phyloP scores from a whole-genome alignment of 2,797 vertebrate genomes.

The Podargus strigoides region DNA sequence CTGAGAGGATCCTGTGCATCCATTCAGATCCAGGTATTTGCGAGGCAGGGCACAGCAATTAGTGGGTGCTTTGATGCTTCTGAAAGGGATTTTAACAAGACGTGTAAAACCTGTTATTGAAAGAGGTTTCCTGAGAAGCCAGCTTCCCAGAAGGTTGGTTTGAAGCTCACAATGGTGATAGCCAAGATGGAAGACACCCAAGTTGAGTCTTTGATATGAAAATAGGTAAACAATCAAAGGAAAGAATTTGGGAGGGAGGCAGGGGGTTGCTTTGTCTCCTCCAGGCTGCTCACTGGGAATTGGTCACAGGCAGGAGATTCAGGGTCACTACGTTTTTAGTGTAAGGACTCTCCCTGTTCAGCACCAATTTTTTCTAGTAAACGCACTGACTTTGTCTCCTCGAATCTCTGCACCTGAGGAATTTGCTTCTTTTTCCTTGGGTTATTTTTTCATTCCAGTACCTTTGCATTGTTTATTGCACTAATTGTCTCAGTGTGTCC shows the following conservation, averaged over 20 bases:
- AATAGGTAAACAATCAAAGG: neutral
- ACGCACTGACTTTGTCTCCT: neutral
- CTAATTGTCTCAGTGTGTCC: neutral
- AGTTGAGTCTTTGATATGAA: neutral
- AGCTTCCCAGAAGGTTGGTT: neutral
- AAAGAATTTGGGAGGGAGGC: neutral
- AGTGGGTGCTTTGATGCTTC: neutral
- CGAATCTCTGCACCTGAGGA: neutral
- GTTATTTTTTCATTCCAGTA: neutral
- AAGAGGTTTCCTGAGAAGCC: neutral
- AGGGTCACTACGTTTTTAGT: neutral
- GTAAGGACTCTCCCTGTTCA: neutral
- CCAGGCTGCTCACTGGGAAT: neutral
- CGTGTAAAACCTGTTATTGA: constrained; percentile 9
- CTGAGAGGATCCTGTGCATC: neutral
- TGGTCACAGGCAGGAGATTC: neutral
- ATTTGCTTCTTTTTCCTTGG: neutral
- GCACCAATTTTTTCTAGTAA: neutral
- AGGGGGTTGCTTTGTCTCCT: neutral
- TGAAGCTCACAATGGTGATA: neutral
- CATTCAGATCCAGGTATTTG: neutral
- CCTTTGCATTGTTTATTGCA: neutral
- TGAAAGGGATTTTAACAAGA: neutral
- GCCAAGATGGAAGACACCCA: neutral
- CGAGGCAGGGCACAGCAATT: neutral